Conservation (phyloP, 1,140 invertebrate species). For the Cydia fagiglandana region DNA sequence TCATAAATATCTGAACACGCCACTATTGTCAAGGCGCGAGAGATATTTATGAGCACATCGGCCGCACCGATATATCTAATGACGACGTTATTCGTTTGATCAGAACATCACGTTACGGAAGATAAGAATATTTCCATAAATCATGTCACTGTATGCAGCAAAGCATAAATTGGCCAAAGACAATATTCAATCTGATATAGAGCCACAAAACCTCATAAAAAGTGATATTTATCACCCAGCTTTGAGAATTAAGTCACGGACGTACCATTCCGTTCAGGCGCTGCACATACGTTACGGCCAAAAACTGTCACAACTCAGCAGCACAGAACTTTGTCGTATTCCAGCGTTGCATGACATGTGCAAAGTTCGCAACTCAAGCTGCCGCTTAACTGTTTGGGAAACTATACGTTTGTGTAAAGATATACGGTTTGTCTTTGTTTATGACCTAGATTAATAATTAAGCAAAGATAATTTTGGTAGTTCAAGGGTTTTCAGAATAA, state of each 20-base stretch:
- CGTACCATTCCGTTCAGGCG: background rate
- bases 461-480: no score
- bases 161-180: background rate
- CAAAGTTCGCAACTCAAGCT: slow-evolving; percentile 8
- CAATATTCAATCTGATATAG: background rate
- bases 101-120: no score
- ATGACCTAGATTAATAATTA: no score
- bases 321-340: slow-evolving; percentile 10
- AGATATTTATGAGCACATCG: no score
- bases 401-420: background rate
- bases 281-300: slow-evolving; percentile 18
- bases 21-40: no score
- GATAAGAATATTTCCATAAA: no score
- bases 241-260: slow-evolving; percentile 3
- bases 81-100: no score
- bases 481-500: no score
- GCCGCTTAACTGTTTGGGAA: slow-evolving; percentile 8
- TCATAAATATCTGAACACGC: no score
- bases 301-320: slow-evolving; percentile 37
- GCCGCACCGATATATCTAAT: no score
- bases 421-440: background rate
- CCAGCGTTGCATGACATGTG: slow-evolving; percentile 8
- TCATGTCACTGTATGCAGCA: background rate
- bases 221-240: background rate
- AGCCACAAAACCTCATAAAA: background rate